A percentile compares a stretch with the other conserved stretches of the same genome.
phyloP scores from a whole-genome alignment of 1,140 invertebrate genomes.

The Scaptomyza montana region DNA sequence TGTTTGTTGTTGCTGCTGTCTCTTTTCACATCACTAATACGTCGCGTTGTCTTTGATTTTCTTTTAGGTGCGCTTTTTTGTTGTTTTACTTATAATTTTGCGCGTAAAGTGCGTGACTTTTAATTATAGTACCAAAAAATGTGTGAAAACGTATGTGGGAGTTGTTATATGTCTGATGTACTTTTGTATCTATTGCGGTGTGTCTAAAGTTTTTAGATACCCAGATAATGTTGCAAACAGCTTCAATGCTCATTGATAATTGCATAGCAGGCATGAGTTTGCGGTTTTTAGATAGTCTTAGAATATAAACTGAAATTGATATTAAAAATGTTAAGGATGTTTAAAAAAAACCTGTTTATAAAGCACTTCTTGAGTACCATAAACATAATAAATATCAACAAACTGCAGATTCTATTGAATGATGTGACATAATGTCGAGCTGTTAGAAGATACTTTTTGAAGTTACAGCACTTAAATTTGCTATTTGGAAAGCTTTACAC shows the following conservation, averaged over 20 bases:
- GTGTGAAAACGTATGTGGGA: conserved; percentile 53
- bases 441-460: background rate
- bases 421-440: background rate
- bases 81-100: conserved; percentile 53
- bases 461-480: background rate
- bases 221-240: conserved; percentile 5
- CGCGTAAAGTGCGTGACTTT: conserved; percentile 77
- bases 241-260: conserved; percentile 7
- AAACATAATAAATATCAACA: too few species aligned
- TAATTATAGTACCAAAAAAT: conserved; percentile 79
- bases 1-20: conserved; percentile 40
- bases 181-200: conserved; percentile 5
- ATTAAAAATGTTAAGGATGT: too few species aligned
- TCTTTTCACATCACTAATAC: conserved; percentile 74
- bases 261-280: background rate
- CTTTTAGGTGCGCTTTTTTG: conserved; percentile 16
- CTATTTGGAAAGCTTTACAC: background rate
- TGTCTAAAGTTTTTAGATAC: background rate
- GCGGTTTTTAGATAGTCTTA: too few species aligned
- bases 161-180: conserved; percentile 5
- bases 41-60: conserved; percentile 70
- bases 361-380: too few species aligned
- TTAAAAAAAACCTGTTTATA: too few species aligned
- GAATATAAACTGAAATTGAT: too few species aligned
- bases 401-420: background rate